These are phyloP conservation scores for Stegana nigrithorax DNA, from an alignment of 2,888 invertebrate genomes.

Conservation along the genomic window DNA sequence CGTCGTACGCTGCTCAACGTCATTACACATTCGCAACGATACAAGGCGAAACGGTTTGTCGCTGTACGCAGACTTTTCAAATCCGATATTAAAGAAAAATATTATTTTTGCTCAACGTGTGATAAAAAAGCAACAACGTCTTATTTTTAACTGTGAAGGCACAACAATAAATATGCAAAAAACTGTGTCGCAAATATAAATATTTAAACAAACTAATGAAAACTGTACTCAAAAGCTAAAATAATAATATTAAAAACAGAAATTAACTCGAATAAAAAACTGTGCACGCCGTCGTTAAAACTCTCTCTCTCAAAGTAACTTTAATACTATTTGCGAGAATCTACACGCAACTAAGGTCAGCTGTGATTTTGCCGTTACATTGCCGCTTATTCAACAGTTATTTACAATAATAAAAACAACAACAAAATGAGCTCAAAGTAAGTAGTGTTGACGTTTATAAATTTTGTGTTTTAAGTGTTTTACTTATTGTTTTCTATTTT, in stretches of 20 bases:
- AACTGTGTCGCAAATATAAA: background rate
- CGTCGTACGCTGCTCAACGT: background rate
- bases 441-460: slow-evolving; percentile 26
- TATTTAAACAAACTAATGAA: background rate
- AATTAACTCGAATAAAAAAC: background rate
- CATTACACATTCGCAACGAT: slow-evolving; percentile 1
- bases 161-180: background rate
- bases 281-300: no score
- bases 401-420: slow-evolving; percentile 14
- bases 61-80: no score
- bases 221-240: background rate
- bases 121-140: background rate
- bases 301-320: background rate
- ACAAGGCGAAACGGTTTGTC: background rate
- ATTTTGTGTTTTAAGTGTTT: no score
- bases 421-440: slow-evolving; percentile 42
- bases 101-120: background rate
- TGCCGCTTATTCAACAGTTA: slow-evolving; percentile 7
- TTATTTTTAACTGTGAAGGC: background rate
- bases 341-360: background rate
- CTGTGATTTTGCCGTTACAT: background rate
- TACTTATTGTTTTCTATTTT: no score
- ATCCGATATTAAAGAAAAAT: background rate
- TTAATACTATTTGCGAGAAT: background rate
- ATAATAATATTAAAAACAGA: background rate